Base-by-base conservation (phyloP, 2,888 invertebrate species). In the Drosophila pseudotalamancana region DNA sequence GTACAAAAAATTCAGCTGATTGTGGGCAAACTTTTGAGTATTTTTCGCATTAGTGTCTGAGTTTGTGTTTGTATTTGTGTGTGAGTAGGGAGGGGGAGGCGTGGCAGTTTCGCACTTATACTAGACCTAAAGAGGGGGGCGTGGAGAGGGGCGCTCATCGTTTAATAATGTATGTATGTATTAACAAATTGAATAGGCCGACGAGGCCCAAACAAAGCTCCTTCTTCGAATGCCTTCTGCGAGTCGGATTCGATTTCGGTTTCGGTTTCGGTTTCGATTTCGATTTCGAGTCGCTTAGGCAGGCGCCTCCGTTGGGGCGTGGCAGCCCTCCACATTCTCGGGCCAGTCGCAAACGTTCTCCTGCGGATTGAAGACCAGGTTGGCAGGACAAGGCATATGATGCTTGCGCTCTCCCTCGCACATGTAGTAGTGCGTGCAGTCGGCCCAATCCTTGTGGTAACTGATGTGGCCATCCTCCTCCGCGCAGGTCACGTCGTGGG, bases 341-440 rank as follows among this genome's bases (percentile, higher is more conserved):
- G 97, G 97, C 98, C 98, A 98, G 92, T 98, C 98, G 90, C 98
- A 98, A 8, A 98, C 98, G 89, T 97, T 97, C 89, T 98, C 97
- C 85, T 97, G 96, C 34, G 95, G 95, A 91, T 98, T 98, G 92
- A 98, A 98, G 11, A 98, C 98, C 64, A 98, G 93, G 92, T 98
- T 97, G 48, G 95, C 94, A 6, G 98, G 98, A 90, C 97, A 98
- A 40, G 98, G 97, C 98, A 98, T 98, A 92, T 98, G 98, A 89
- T 98, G 98, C 90, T 97, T 97, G 51, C 97, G 93, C 90, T 97
- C 97, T 27, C 98, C 98, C 92, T 98, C 97, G 89, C 98, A 98
- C 97, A 98, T 97, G 92, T 96, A 98, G 92, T 98, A 98, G 94
- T 96, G 96, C 54, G 97, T 97, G 91, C 98, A 98, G 90, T 98